A percentile compares a stretch with the other conserved stretches of the same genome.
phyloP scores from a whole-genome alignment of 1,140 invertebrate genomes.

The Notospermus geniculatus region DNA sequence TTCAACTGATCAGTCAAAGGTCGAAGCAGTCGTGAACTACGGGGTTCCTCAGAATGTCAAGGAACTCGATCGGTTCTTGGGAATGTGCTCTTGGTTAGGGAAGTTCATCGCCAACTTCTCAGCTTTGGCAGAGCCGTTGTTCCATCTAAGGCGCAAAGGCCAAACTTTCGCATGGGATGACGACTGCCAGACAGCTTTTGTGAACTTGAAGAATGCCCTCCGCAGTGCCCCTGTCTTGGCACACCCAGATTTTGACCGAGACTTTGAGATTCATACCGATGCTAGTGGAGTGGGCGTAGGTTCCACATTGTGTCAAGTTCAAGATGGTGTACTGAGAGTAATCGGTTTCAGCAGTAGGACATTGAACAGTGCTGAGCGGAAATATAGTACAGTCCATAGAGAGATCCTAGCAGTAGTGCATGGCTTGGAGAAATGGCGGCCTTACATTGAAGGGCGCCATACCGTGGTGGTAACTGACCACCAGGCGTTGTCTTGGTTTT shows the following conservation, averaged over 20 bases:
- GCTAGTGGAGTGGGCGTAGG: neutral
- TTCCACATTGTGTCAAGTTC: neutral
- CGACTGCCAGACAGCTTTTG: neutral
- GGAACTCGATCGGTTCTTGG: neutral
- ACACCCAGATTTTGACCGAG: neutral
- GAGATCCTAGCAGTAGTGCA: neutral
- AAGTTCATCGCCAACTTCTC: neutral
- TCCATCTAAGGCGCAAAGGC: too few species aligned
- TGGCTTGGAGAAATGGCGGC: neutral
- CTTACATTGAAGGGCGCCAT: neutral
- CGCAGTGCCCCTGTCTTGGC: neutral
- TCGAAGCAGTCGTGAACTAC: too few species aligned
- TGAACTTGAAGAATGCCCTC: neutral
- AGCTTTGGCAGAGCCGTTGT: neutral
- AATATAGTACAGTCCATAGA: neutral
- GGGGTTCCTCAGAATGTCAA: neutral
- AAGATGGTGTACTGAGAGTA: neutral
- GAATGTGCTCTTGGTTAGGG: neutral
- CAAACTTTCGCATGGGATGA: neutral
- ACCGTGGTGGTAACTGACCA: neutral
- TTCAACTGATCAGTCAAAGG: neutral
- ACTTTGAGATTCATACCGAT: neutral
- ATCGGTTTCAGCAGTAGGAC: slow-evolving; percentile 1
- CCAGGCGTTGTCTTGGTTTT: neutral
- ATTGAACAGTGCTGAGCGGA: neutral